Conservation (phyloP, 1,140 invertebrate genomes). For the Spodoptera litura region DNA sequence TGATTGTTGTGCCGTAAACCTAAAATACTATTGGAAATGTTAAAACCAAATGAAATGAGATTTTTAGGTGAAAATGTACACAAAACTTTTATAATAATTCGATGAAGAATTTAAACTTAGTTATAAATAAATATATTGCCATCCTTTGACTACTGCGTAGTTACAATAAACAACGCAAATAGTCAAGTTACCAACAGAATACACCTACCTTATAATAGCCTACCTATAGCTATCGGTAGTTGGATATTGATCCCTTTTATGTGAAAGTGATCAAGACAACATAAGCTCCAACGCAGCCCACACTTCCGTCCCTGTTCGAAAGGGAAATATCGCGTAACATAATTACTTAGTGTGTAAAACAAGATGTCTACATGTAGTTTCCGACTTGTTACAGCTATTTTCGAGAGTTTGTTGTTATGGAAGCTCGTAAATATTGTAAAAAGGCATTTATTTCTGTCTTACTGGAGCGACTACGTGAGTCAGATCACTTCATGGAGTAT, state of each 20-base stretch:
- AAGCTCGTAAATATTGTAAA: background rate
- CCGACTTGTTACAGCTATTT: background rate
- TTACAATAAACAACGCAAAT: background rate
- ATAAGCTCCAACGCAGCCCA: slow-evolving; percentile 26
- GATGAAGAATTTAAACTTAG: too few species aligned
- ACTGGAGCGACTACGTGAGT: too few species aligned
- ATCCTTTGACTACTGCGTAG: too few species aligned
- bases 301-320: slow-evolving; percentile 32
- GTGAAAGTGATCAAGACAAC: slow-evolving; percentile 47
- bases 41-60: too few species aligned
- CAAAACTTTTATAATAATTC: too few species aligned
- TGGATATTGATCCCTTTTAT: slow-evolving; percentile 35
- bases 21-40: too few species aligned
- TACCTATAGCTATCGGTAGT: slow-evolving; percentile 34
- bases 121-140: too few species aligned
- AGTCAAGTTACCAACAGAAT: slow-evolving; percentile 6
- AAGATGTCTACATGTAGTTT: slow-evolving; percentile 4
- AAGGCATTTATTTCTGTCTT: too few species aligned
- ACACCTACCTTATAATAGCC: background rate
- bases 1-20: too few species aligned
- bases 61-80: too few species aligned
- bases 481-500: too few species aligned
- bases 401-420: background rate
- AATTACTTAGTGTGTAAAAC: background rate
- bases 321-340: slow-evolving; percentile 37